Evolutionary conservation across 2,888 invertebrate species (phyloP), one percentile per base, ranked within the genome.

Genomic region (Mechanitis mazaeus): DNA sequence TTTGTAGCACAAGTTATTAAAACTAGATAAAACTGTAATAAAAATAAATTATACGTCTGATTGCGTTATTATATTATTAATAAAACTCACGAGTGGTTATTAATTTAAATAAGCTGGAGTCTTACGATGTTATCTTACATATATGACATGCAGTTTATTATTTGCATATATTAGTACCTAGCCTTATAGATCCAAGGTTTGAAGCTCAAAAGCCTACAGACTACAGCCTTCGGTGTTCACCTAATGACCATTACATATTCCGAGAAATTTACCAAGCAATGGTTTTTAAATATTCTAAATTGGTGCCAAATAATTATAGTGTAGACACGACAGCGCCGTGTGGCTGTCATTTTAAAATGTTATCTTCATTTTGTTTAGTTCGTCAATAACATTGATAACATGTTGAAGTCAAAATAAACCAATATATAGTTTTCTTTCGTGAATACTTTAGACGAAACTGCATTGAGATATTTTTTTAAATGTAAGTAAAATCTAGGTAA

Each of bases 251-350:
- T 69, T 70, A 68, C 71, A 70, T 69, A 70, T 72, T 72, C 72
- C 70, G 71, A 69, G 71, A 67, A 68, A 75, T 75, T 77, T 77
- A 74, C 71, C 74, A 68, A 59, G 70, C 73, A 77, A 75, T 75
- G 69, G 65, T 66, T 61, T 68, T 74, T 69, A 68, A 74, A 74
- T 72, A 69, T 73, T 69, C 69, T 65, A 69, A 72, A 67, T 61
- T 67, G 59, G 59, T 65, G 45, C 46, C 57, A 55, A 42, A 55
- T 33, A 58, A 61, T 66, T 61, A 59, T 66, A 63, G 45, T 42
- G 57, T 45, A 38, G 53, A 42, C 56, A 45, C 55, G 54, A 54
- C 47, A 53, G 47, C 3, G 28, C 7, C 50, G 9, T 50, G 31
- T 31, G 6, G 2, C 9, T 31, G 31, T 4, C 28, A 50, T 31